phyloP scores from a whole-genome alignment of 2,113 vertebrate genomes.

The Oncorhynchus tshawytscha region DNA sequence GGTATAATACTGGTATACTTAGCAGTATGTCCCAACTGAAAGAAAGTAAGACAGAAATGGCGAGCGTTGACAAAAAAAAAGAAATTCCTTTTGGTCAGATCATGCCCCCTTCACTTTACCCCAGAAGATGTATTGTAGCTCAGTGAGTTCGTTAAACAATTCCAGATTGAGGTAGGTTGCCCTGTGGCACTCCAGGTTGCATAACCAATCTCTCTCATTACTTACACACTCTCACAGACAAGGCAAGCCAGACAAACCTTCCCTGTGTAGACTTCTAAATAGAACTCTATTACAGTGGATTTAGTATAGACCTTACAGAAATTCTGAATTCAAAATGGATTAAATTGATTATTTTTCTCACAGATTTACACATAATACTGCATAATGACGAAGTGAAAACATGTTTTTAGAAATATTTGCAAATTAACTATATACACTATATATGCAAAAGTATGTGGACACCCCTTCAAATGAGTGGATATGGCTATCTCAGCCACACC shows the following conservation, averaged over 20 bases:
- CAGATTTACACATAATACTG: no score
- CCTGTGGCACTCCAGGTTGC: conserved; percentile 71
- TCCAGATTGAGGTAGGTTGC: conserved; percentile 73
- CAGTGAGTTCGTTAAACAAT: conserved; percentile 60
- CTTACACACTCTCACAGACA: conserved; percentile 34
- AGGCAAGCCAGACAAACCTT: neutral
- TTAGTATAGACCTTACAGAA: no score
- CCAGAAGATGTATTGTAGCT: conserved; percentile 57
- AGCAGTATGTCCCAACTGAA: neutral
- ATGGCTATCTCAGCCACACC: no score
- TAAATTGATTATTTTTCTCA: no score
- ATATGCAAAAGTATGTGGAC: no score
- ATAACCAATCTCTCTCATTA: conserved; percentile 70
- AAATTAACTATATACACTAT: no score
- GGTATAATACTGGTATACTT: neutral
- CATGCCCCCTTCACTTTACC: conserved; percentile 69
- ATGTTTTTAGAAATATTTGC: no score
- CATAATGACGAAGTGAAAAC: no score
- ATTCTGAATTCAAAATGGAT: no score
- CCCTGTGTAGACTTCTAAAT: conserved; percentile 6
- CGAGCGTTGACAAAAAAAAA: conserved; percentile 25
- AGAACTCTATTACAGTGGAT: no score
- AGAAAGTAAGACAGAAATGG: conserved; percentile 25
- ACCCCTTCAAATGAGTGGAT: no score
- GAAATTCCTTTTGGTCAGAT: conserved; percentile 72